Conservation (phyloP, 2,113 vertebrate genomes). For the Zosterops hypoxanthus region DNA sequence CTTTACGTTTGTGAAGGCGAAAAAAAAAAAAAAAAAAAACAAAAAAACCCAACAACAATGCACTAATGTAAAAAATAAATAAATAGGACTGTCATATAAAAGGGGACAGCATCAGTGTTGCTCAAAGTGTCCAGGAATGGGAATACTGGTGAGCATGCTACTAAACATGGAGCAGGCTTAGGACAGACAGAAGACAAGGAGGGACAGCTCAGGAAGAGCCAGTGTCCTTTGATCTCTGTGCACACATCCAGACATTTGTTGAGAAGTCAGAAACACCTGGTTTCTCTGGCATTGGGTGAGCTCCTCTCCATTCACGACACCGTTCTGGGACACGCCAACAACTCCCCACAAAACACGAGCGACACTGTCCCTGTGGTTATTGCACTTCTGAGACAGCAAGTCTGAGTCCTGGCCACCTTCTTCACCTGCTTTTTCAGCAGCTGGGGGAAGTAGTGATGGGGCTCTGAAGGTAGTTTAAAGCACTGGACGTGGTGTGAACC, state of each 20-base stretch:
- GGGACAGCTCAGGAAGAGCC: slow-evolving; percentile 58
- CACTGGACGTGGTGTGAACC: slow-evolving; percentile 81
- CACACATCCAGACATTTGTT: slow-evolving; percentile 53
- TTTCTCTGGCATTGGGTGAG: background rate
- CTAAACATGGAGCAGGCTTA: slow-evolving; percentile 66
- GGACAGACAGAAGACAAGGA: slow-evolving; percentile 55
- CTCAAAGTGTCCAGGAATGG: slow-evolving; percentile 66
- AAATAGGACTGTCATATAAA: slow-evolving; percentile 68
- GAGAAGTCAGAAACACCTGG: slow-evolving; percentile 17
- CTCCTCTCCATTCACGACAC: background rate
- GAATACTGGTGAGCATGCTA: slow-evolving; percentile 79
- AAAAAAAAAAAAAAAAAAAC: background rate
- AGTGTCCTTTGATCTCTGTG: slow-evolving; percentile 57
- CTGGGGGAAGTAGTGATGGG: slow-evolving; percentile 97
- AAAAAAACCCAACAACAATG: background rate
- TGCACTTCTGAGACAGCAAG: slow-evolving; percentile 68
- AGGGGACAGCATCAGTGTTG: slow-evolving; percentile 49
- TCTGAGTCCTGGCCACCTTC: background rate
- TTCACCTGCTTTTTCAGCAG: slow-evolving; percentile 78
- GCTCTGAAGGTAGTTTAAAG: slow-evolving; percentile 91
- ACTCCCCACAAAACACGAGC: background rate
- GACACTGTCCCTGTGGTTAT: slow-evolving; percentile 59
- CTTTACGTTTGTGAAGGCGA: too few relatives aligned
- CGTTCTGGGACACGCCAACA: background rate
- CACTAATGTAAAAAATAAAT: slow-evolving; percentile 81